Base-by-base conservation (phyloP, 2,113 vertebrate species). In the Anarrhichthys ocellatus region DNA sequence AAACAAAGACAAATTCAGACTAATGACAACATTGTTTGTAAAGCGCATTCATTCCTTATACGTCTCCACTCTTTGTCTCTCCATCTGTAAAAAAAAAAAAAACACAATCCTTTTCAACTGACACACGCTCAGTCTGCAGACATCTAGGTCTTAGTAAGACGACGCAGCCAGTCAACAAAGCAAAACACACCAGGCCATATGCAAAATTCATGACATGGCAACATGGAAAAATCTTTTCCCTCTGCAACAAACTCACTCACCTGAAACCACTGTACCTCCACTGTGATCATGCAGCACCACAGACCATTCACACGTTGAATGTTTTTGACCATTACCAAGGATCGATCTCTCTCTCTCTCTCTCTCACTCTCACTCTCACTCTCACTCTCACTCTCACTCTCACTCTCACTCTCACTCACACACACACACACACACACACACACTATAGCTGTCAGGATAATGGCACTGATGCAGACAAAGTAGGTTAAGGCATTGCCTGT, bases 401-500 rank as follows among this genome's bases (percentile, higher is more conserved):
- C n/a, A n/a, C n/a, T n/a, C n/a, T n/a, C n/a, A n/a, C n/a, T n/a
- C n/a, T n/a, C n/a, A n/a, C n/a, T n/a, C n/a, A 67, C 63, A 46
- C 67, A 54, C n/a, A 44, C 29, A 54, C 70, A 72, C 54, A 32
- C 71, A 18, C 70, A 56, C 24, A 24, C 64, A 66, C 42, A 5
- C n/a, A 15, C 82, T 78, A 73, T 50, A 75, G 86, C 92, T 89
- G 80, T 91, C 90, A 91, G 81, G 79, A 78, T 80, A 92, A 92
- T 89, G 85, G 89, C 86, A 84, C 50, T 46, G 83, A 87, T 83
- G 87, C 81, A 82, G 89, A 90, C 83, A 92, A 94, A 94, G 90
- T 93, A 90, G 93, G 92, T 93, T 94, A 91, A 87, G 84, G 82
- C 87, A 86, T 89, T 90, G 88, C 86, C 85, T 90, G 82, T 77